These are phyloP conservation scores for Ligdia adustata DNA, from an alignment of 2,888 invertebrate genomes.

Conservation along the genomic window DNA sequence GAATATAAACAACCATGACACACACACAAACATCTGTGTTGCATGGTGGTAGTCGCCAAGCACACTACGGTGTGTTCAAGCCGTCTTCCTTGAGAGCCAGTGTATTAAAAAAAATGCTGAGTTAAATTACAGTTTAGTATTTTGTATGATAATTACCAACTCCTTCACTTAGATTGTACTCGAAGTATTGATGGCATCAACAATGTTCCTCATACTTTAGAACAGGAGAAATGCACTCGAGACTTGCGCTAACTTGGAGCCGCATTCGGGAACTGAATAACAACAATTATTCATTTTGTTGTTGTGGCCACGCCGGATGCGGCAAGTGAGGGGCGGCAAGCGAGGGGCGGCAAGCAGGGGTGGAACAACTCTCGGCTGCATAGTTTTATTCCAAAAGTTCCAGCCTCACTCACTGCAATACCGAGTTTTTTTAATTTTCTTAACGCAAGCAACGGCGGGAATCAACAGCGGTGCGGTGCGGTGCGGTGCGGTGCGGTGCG, in stretches of 20 bases:
- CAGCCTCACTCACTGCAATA: background rate
- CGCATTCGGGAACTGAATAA: constrained; percentile 7
- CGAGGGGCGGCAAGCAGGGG: background rate
- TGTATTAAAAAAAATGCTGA: no score
- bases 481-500: no score
- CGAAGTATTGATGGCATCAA: background rate
- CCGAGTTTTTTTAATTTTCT: constrained; percentile 15
- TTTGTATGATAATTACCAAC: no score
- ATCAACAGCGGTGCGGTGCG: constrained; percentile 2
- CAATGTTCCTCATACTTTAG: background rate
- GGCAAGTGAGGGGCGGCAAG: background rate
- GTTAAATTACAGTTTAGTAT: no score
- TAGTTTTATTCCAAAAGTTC: constrained; percentile 20
- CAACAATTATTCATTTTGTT: constrained; percentile 10
- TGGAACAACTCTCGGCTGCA: background rate
- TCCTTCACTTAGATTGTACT: no score
- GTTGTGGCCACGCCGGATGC: background rate
- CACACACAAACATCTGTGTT: no score
- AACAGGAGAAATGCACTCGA: background rate
- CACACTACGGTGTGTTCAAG: no score
- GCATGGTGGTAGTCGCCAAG: no score
- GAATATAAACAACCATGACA: no score
- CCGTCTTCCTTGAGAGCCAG: no score
- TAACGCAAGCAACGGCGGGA: background rate
- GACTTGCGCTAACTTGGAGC: constrained; percentile 1